Evolutionary conservation across 2,888 invertebrate species (phyloP), one percentile per base, ranked within the genome.

Genomic region (Dilophus febrilis): DNA sequence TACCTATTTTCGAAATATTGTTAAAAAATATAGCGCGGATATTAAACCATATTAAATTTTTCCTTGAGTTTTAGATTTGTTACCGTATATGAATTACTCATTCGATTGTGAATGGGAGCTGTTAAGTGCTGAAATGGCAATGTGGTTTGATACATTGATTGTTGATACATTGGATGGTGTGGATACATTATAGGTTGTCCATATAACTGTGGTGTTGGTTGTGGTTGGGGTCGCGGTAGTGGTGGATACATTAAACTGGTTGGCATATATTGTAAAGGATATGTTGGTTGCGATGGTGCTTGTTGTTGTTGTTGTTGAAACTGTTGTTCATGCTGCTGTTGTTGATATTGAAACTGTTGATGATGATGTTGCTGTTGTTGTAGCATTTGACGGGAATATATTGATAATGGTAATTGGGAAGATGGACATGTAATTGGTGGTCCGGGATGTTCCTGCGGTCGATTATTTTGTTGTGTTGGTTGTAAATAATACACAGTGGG

Each of bases 231-330:
- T n/a, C n/a, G 50, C n/a, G 68, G 56, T 37, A 68, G 65, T 50
- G 68, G 67, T 46, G 70, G 66, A 51, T 72, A 75, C 57, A 75
- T 65, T 47, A 75, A 59, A 3, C 70, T 66, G 4, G 72, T 4
- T 22, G 22, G 22, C 62, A 79, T 66, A 47, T 72, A 79, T 49
- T 72, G 75, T 46, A 79, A 70, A 66, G 66, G 49, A 66, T 66
- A 50, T 26, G 46, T 45, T 31, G 40, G 13, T n/a, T 12, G 30
- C 30, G n/a, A 12, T 30, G 30, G 30, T n/a, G n/a, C n/a, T 10
- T 6, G 30, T 30, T 12, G n/a, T 12, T 27, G 27, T 27, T 27
- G 6, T n/a, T n/a, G n/a, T n/a, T n/a, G n/a, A n/a, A n/a, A n/a
- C n/a, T n/a, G n/a, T n/a, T n/a, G n/a, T n/a, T n/a, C n/a, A n/a